Percentiles rank a stretch among this genome's conserved stretches.
Evolutionary conservation across 2,888 invertebrate genomes (phyloP).

Genomic region (Leucozona laternaria): DNA sequence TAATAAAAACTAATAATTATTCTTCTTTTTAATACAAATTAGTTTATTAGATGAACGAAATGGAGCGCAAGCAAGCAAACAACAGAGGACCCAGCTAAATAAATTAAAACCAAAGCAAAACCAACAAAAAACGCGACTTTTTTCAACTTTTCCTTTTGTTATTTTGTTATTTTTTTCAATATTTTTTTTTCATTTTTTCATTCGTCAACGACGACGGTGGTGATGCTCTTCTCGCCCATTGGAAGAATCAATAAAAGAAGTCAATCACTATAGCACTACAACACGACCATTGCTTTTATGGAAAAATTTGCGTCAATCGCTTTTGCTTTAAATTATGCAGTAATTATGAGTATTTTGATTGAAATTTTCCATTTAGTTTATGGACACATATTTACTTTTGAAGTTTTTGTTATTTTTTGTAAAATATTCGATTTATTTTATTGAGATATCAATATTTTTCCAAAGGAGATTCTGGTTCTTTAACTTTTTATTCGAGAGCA

Average conservation of each 20-base stretch:
- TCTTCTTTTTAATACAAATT: conserved; percentile 46
- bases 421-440: conserved; percentile 46
- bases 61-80: conserved; percentile 55
- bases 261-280: conserved; percentile 55
- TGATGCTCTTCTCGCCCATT: conserved; percentile 72
- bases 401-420: conserved; percentile 31
- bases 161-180: conserved; percentile 53
- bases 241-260: conserved; percentile 75
- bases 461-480: conserved; percentile 32
- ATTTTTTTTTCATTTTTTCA: conserved; percentile 49
- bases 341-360: conserved; percentile 11
- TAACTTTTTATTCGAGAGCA: conserved; percentile 41
- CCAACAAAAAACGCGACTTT: conserved; percentile 62
- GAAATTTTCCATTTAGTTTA: conserved; percentile 47
- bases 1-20: conserved; percentile 47
- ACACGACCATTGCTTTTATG: conserved; percentile 48
- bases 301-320: conserved; percentile 46
- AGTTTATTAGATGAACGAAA: conserved; percentile 40
- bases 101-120: conserved; percentile 53
- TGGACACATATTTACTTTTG: conserved; percentile 35
- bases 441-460: conserved; percentile 53
- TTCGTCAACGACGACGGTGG: conserved; percentile 32
- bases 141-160: conserved; percentile 63
- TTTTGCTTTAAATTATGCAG: conserved; percentile 33
- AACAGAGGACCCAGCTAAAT: conserved; percentile 47